Evolutionary conservation across 2,888 invertebrate genomes (phyloP), one percentile per base, ranked within the genome.

Genomic region (Fragum sueziense): DNA sequence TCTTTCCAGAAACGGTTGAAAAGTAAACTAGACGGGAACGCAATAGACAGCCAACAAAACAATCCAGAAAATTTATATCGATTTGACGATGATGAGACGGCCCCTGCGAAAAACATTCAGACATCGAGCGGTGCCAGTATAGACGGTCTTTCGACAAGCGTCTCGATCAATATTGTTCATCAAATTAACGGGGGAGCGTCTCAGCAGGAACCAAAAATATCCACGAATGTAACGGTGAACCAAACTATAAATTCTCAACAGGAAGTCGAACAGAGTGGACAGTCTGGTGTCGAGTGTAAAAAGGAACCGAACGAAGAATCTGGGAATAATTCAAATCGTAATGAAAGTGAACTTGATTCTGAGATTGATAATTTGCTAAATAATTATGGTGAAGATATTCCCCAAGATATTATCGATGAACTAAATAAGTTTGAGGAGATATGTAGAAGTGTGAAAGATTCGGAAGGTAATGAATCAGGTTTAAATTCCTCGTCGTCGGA

Each of bases 101-200:
- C 85, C 9, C 74, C 79, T n/a, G 67, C 76, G 41, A 86, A 81
- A 69, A 76, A 82, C 74, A 71, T 68, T 62, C 76, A 85, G 52
- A 73, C 77, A 69, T 79, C 79, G 54, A 76, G 71, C 34, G 82
- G 76, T 52, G 51, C 76, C n/a, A 74, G 71, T 27, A 75, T 84
- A 70, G 80, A 83, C 54, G 79, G 80, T 31, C 79, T 77, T n/a
- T 73, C 87, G 52, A 86, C 88, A 7, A 87, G 86, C 76, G 97
- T 97, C 94, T 97, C 97, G 4, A 97, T 97, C 81, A 97, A 97
- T 94, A 97, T 97, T 89, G 97, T 97, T 29, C 97, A 97, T 93
- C 90, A 90, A 73, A 82, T 82, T 31, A 84, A 82, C 27, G 73
- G 79, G n/a, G 82, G 79, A 34, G 81, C 74, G 97, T 57, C 97